Percentiles rank a stretch among this genome's conserved stretches.
Conservation (phyloP, 2,113 vertebrate genomes). For the Platanista minor region DNA sequence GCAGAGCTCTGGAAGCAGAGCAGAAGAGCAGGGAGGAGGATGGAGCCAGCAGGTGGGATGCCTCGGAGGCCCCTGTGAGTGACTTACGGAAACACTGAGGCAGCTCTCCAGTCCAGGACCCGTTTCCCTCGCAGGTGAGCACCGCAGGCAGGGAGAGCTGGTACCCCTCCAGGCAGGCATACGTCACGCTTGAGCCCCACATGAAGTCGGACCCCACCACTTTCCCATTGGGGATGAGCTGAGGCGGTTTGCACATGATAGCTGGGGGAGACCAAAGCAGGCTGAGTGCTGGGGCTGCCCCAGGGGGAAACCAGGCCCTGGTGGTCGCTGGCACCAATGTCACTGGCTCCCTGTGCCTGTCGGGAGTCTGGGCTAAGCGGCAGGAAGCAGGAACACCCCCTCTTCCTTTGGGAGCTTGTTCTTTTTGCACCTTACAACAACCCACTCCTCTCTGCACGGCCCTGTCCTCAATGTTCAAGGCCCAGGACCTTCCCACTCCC, state of each 20-base stretch:
- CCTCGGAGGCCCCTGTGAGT: neutral
- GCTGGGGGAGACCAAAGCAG: constrained; percentile 77
- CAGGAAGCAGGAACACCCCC: neutral
- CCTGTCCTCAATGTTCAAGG: neutral
- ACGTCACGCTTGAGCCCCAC: constrained; percentile 95
- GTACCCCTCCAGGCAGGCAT: constrained; percentile 94
- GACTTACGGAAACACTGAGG: constrained; percentile 98
- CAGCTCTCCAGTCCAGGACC: constrained; percentile 94
- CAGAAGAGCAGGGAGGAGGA: neutral
- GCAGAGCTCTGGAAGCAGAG: neutral
- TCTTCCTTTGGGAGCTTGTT: neutral
- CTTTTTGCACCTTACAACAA: neutral
- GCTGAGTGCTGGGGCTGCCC: neutral
- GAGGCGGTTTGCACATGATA: constrained; percentile 89
- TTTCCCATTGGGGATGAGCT: constrained; percentile 91
- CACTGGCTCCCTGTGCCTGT: neutral
- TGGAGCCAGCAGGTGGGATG: rapidly evolving
- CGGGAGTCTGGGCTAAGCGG: neutral
- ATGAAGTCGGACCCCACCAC: constrained; percentile 92
- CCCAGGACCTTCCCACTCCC: neutral
- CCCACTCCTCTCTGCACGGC: rapidly evolving
- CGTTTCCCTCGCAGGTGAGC: constrained; percentile 94
- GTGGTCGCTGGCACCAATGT: rapidly evolving
- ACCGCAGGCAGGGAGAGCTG: constrained; percentile 95
- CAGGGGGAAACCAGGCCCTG: neutral